Evolutionary conservation across 2,113 vertebrate genomes (phyloP).

Genomic region (Acinonyx jubatus): DNA sequence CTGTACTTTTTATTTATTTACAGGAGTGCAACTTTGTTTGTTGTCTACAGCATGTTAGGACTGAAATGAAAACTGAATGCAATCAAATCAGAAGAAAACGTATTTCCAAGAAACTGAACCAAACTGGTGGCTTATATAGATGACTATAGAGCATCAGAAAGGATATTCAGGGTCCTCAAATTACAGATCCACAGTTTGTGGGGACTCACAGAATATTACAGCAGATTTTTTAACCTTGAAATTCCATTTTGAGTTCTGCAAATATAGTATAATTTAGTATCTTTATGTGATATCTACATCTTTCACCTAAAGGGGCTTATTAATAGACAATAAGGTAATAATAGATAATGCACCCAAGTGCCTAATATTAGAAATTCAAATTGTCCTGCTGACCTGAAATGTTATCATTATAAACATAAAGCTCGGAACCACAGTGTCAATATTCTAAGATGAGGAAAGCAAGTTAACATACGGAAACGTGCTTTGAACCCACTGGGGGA

Average conservation of each 20-base stretch:
- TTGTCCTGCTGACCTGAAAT: background rate
- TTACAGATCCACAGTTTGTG: background rate
- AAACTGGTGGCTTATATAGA: background rate
- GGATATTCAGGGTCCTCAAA: background rate
- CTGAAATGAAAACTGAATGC: slow-evolving; percentile 3
- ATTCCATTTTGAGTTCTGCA: background rate
- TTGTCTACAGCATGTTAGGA: background rate
- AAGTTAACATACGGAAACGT: background rate
- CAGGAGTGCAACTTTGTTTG: background rate
- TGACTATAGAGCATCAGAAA: background rate
- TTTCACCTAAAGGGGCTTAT: slow-evolving; percentile 34
- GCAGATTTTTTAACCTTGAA: background rate
- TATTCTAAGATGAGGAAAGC: background rate
- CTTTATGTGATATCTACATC: background rate
- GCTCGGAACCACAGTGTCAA: background rate
- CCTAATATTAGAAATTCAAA: background rate
- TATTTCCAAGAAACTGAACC: background rate
- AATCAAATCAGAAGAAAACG: background rate
- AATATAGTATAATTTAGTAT: background rate
- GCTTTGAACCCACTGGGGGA: background rate
- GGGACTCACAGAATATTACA: background rate
- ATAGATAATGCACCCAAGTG: background rate
- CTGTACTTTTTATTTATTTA: background rate
- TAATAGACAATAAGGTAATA: background rate
- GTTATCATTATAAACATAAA: background rate